A percentile compares a stretch with the other conserved stretches of the same genome.
phyloP scores from a whole-genome alignment of 2,888 invertebrate species.

The Drosophila longiperda region DNA sequence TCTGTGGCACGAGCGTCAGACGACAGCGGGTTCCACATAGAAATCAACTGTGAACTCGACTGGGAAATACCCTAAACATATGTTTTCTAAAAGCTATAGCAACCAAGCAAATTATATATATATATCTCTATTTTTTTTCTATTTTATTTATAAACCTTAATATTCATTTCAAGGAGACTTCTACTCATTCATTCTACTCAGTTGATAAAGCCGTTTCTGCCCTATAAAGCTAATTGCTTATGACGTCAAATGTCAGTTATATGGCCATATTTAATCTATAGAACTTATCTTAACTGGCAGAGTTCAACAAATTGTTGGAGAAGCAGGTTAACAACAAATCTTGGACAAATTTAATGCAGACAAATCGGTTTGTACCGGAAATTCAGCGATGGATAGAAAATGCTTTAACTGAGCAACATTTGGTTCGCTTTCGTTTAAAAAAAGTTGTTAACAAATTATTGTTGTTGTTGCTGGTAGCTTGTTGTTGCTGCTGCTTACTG shows the following conservation, averaged over 20 bases:
- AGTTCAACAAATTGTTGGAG: conserved; percentile 34
- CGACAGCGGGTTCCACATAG: conserved; percentile 1
- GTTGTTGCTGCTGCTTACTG: conserved; percentile 9
- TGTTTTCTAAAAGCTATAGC: too few relatives aligned
- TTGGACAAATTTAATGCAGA: conserved; percentile 26
- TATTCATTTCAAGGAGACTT: neutral
- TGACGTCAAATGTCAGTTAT: conserved; percentile 51
- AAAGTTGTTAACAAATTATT: conserved; percentile 71
- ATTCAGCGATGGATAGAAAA: conserved; percentile 44
- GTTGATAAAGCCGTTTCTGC: neutral
- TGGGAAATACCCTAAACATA: conserved; percentile 1
- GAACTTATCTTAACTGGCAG: conserved; percentile 21
- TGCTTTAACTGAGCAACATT: conserved; percentile 7
- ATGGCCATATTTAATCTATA: conserved; percentile 18
- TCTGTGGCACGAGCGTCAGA: conserved; percentile 64
- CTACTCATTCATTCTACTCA: neutral
- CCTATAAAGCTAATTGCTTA: conserved; percentile 21
- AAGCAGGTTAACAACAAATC: conserved; percentile 13
- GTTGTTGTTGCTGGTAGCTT: conserved; percentile 39
- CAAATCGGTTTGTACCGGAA: conserved; percentile 68
- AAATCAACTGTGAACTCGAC: neutral
- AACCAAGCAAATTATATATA: neutral
- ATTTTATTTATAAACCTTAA: neutral
- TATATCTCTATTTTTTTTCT: neutral
- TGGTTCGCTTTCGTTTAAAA: conserved; percentile 66